phyloP scores from a whole-genome alignment of 2,797 vertebrate genomes.

The Propithecus perrieri region DNA sequence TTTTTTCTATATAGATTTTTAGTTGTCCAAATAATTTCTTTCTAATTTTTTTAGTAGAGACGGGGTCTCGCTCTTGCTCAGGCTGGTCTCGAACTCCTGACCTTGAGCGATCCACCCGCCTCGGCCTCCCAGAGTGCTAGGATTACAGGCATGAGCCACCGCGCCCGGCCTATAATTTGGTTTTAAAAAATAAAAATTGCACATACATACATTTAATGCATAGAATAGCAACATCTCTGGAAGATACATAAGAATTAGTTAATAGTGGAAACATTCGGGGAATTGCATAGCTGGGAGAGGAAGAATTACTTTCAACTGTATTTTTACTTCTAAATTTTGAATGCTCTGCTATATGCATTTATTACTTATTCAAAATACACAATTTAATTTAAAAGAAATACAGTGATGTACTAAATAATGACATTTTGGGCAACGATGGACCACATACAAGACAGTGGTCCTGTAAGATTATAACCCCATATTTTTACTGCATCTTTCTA shows the following conservation, averaged over 20 bases:
- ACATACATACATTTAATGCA: background rate
- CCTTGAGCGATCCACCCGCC: no score
- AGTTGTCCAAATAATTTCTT: no score
- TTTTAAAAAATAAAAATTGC: background rate
- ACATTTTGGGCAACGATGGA: background rate
- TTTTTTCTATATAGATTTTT: no score
- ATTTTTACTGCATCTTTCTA: background rate
- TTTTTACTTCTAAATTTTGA: background rate
- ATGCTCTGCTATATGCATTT: background rate
- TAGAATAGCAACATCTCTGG: background rate
- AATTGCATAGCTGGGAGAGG: background rate
- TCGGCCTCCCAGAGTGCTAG: no score
- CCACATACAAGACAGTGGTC: background rate
- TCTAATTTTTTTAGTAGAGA: no score
- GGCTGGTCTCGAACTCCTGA: no score
- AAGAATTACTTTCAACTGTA: background rate
- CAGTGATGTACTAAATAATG: background rate
- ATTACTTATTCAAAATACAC: background rate
- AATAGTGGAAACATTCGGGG: no score
- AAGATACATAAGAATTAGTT: background rate
- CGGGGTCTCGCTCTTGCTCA: no score
- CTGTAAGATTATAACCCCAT: background rate
- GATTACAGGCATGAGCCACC: no score
- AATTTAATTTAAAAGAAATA: background rate
- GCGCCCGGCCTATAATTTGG: no score